phyloP scores from a whole-genome alignment of 2,888 invertebrate genomes.

The Idaea aversata region DNA sequence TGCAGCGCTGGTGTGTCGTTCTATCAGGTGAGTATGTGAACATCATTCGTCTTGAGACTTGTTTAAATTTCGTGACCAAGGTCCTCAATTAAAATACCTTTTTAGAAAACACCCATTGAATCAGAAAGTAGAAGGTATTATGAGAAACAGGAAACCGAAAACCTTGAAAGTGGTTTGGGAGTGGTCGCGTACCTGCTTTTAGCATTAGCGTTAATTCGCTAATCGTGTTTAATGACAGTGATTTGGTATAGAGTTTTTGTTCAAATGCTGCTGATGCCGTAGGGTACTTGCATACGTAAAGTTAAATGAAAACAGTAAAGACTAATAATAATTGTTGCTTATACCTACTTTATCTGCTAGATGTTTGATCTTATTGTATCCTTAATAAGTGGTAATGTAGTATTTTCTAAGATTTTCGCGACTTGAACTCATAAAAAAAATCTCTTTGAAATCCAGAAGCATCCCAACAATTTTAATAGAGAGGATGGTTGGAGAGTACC shows the following conservation, averaged over 20 bases:
- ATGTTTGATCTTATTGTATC: too few species aligned
- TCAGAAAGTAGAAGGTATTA: conserved; percentile 19
- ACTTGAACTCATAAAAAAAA: too few species aligned
- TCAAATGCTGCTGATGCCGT: neutral
- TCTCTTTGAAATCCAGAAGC: too few species aligned
- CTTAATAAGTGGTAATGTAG: too few species aligned
- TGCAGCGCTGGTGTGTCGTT: too few species aligned
- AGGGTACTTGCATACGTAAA: neutral
- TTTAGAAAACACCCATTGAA: conserved; percentile 19
- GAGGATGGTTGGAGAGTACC: too few species aligned
- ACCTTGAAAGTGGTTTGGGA: conserved; percentile 10
- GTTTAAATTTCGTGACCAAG: neutral
- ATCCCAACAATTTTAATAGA: too few species aligned
- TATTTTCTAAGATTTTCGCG: too few species aligned
- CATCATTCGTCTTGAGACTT: too few species aligned
- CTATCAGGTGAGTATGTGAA: too few species aligned
- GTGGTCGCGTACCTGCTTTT: neutral
- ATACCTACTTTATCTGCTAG: too few species aligned
- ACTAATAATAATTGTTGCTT: too few species aligned
- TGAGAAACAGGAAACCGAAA: conserved; percentile 10
- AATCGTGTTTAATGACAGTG: neutral
- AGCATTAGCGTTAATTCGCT: conserved; percentile 3
- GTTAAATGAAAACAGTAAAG: neutral
- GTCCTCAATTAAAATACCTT: neutral
- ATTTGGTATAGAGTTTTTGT: neutral